Conservation (phyloP, 2,888 invertebrate genomes). For the Pyrochroa serraticornis region DNA sequence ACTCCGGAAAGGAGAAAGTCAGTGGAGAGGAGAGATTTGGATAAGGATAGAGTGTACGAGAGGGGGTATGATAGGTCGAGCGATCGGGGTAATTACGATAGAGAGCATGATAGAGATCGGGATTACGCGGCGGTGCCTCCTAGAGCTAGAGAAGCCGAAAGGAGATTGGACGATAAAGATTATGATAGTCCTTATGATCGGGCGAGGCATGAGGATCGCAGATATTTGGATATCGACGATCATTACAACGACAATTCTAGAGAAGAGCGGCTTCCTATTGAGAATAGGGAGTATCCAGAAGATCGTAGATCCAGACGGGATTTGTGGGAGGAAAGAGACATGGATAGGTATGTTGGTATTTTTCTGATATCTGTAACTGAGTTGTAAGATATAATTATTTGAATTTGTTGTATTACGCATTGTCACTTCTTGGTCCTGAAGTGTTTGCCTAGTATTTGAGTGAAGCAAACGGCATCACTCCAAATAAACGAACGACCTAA, state of each 20-base stretch:
- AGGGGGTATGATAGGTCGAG: conserved; percentile 44
- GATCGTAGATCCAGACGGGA: conserved; percentile 52
- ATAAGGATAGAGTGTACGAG: conserved; percentile 41
- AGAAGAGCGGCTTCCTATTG: conserved; percentile 49
- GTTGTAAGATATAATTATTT: too few species aligned
- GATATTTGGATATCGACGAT: conserved; percentile 53
- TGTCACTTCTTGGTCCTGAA: too few species aligned
- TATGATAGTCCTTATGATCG: conserved; percentile 59
- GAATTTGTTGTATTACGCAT: too few species aligned
- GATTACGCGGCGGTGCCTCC: conserved; percentile 47
- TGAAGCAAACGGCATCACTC: too few species aligned
- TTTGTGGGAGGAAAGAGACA: conserved; percentile 52
- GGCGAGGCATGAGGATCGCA: conserved; percentile 56
- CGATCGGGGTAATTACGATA: conserved; percentile 47
- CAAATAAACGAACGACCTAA: too few species aligned
- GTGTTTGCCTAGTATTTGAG: too few species aligned
- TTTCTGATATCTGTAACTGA: too few species aligned
- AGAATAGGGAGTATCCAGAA: conserved; percentile 49
- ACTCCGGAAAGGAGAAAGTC: conserved; percentile 50
- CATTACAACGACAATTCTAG: conserved; percentile 51
- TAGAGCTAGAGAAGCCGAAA: conserved; percentile 47
- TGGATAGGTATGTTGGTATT: conserved; percentile 41
- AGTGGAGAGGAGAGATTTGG: conserved; percentile 41
- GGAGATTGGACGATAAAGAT: conserved; percentile 51
- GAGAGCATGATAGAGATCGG: conserved; percentile 48